Evolutionary conservation across 2,113 vertebrate species (phyloP), one percentile per base, ranked within the genome.

Genomic region (Tetrax tetrax): DNA sequence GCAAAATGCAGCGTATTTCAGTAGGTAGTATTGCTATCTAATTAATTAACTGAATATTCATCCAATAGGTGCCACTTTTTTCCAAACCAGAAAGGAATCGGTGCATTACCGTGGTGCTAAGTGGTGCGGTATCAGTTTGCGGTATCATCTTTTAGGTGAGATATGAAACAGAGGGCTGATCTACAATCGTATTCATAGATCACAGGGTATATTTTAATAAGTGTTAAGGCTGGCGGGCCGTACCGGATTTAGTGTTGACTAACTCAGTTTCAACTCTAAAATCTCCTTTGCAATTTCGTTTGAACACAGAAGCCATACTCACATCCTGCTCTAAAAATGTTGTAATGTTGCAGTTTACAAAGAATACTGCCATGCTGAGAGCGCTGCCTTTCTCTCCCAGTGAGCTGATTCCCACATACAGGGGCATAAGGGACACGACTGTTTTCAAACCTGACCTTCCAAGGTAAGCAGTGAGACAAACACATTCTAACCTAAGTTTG

Each of bases 161-260:
- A 93, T 57, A 84, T 72, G 72, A 96, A 96, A 93, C 88, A 93
- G 60, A 64, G 65, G 35, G 14, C 90, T 95, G 48, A 87, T 90
- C 53, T 76, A 17, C 88, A 94, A 94, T 90, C 45, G 5, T 50
- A 60, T 82, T 94, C 83, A 68, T 69, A 72, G 74, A 72, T 69
- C 77, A 41, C 0, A 90, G 64, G 45, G 64, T 83, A 56, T 78
- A 53, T 94, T 92, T 91, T 92, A 92, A 41, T 91, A 92, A 91
- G 72, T 51, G 81, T 78, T 89, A 90, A 66, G 43, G 60, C 66
- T 68, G n/a, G 57, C 3, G 7, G 20, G 20, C 38, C 79, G n/a
- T 29, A 48, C 25, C 14, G 38, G 72, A 71, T 95, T 89, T 83
- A 57, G 56, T 10, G 16, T 27, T 89, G 35, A 78, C 74, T 72